phyloP scores from a whole-genome alignment of 2,113 vertebrate genomes.

The Oryzias javanicus region DNA sequence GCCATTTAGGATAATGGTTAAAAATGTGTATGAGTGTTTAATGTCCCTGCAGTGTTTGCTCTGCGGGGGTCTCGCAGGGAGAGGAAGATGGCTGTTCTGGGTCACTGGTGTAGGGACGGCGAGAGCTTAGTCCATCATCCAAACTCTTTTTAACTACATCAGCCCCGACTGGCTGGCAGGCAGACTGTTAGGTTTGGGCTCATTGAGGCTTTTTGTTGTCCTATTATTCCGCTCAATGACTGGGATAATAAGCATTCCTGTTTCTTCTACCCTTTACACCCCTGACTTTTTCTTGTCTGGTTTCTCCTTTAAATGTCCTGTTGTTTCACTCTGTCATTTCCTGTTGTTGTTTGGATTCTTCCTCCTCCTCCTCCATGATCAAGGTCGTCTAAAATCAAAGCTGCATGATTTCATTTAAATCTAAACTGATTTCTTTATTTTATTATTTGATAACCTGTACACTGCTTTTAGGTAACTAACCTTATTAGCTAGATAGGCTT shows the following conservation, averaged over 20 bases:
- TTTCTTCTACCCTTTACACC: slow-evolving; percentile 52
- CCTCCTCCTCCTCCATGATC: slow-evolving; percentile 37
- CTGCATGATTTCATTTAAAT: no score
- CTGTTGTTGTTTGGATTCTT: slow-evolving; percentile 54
- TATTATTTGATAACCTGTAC: slow-evolving; percentile 5
- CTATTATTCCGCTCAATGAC: slow-evolving; percentile 82
- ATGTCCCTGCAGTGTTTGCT: slow-evolving; percentile 74
- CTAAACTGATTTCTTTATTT: neutral
- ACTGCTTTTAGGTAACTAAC: neutral
- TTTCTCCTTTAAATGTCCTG: slow-evolving; percentile 72
- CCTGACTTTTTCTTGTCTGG: slow-evolving; percentile 51
- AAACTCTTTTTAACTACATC: slow-evolving; percentile 68
- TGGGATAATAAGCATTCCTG: slow-evolving; percentile 78
- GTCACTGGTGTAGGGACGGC: slow-evolving; percentile 71
- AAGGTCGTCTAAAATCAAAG: slow-evolving; percentile 47
- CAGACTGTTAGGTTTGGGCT: slow-evolving; percentile 47
- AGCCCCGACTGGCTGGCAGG: slow-evolving; percentile 41
- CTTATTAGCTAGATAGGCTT: slow-evolving; percentile 14
- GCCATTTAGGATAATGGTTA: slow-evolving; percentile 74
- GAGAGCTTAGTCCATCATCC: slow-evolving; percentile 73
- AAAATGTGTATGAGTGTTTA: slow-evolving; percentile 77
- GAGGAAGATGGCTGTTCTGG: slow-evolving; percentile 73
- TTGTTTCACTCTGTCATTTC: slow-evolving; percentile 58
- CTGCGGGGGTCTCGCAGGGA: slow-evolving; percentile 65
- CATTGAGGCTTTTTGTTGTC: slow-evolving; percentile 73